Conservation (phyloP, 2,888 invertebrate species). For the Leptopterna dolabrata region DNA sequence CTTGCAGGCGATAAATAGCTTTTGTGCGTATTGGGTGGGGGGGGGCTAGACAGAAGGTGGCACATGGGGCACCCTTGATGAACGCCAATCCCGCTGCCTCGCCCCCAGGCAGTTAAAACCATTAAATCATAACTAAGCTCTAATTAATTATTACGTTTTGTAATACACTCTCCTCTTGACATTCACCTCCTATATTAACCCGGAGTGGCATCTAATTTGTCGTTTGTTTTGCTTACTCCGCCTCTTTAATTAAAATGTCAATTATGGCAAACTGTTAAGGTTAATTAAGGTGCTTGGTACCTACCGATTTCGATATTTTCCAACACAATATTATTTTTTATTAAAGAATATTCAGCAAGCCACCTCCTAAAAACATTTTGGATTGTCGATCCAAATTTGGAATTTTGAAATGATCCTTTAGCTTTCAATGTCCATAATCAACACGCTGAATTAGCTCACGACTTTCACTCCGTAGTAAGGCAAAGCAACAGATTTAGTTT, state of each 20-base stretch:
- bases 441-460: too few relatives aligned
- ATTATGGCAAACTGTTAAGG: slow-evolving; percentile 18
- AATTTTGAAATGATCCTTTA: too few relatives aligned
- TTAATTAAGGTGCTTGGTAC: too few relatives aligned
- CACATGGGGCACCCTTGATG: slow-evolving; percentile 44
- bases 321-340: too few relatives aligned
- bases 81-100: neutral
- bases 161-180: neutral
- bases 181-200: slow-evolving; percentile 17
- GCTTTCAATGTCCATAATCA: too few relatives aligned
- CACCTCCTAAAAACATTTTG: too few relatives aligned
- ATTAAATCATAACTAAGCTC: slow-evolving; percentile 54
- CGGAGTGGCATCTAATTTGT: slow-evolving; percentile 32
- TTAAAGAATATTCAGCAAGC: too few relatives aligned
- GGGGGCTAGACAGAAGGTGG: slow-evolving; percentile 20
- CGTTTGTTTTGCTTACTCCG: slow-evolving; percentile 46
- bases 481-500: too few relatives aligned
- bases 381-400: too few relatives aligned
- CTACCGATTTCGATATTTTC: too few relatives aligned
- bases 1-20: slow-evolving; percentile 26
- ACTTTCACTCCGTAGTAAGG: too few relatives aligned
- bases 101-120: neutral
- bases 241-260: slow-evolving; percentile 34
- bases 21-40: neutral
- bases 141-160: slow-evolving; percentile 51